Percentiles rank a stretch among this genome's conserved stretches.
phyloP scores from a whole-genome alignment of 37 sponge, comb jelly and placozoan species.

The Hexactinellida sp. region DNA sequence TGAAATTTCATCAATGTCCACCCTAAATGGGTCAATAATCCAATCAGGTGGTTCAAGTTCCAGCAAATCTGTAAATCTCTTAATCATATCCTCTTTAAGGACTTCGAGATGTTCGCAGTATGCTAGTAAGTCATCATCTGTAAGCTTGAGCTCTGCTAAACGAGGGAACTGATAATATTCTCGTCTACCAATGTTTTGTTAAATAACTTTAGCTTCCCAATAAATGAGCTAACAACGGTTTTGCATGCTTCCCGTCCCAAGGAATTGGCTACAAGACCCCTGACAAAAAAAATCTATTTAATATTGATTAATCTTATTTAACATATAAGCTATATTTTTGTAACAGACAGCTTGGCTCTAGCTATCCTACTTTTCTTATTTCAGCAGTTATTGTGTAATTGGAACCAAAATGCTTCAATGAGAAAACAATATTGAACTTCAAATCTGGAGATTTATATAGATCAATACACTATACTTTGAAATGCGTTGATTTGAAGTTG shows the following conservation, averaged over 20 bases:
- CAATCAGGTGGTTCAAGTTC: constrained; percentile 12
- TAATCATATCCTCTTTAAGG: constrained; percentile 15
- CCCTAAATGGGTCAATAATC: constrained; percentile 14
- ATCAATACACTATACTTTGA: too few relatives aligned
- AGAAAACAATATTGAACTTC: too few relatives aligned
- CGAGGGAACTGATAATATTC: constrained; percentile 12
- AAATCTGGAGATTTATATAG: too few relatives aligned
- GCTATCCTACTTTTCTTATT: too few relatives aligned
- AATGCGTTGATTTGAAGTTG: too few relatives aligned
- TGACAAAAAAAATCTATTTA: too few relatives aligned
- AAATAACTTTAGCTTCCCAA: not conserved
- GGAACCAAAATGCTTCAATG: too few relatives aligned
- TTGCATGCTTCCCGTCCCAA: too few relatives aligned
- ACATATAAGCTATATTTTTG: too few relatives aligned
- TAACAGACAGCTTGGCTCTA: too few relatives aligned
- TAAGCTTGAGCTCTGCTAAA: constrained; percentile 7
- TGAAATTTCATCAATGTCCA: constrained; percentile 17
- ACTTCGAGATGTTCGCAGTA: constrained; percentile 13
- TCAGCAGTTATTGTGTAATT: not conserved
- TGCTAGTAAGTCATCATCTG: not conserved
- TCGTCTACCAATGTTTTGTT: not conserved
- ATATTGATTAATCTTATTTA: too few relatives aligned
- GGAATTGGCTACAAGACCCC: too few relatives aligned
- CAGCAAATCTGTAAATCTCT: constrained; percentile 13
- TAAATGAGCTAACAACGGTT: not conserved